Evolutionary conservation across 1,140 invertebrate species (phyloP), one percentile per base, ranked within the genome.

Genomic region (Cyclina sinensis): DNA sequence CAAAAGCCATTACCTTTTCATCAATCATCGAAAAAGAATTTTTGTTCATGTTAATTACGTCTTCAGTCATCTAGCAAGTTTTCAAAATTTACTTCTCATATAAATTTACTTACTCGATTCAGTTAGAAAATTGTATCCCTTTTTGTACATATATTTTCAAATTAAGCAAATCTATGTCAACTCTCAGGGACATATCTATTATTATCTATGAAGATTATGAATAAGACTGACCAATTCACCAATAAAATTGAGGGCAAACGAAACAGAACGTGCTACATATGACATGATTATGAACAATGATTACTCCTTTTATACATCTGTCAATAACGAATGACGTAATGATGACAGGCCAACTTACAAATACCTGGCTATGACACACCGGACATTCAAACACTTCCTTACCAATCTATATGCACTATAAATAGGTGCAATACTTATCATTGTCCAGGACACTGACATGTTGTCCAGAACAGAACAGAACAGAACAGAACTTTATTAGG

Each of bases 311-410:
- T 32, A 54, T 21, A 27, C 18, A 78, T 46, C 74, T 54, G 48
- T 78, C 74, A 78, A 78, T 78, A 30, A 57, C 21, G 18, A 3
- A n/a, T 78, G 74, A 78, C 74, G 74, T 78, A 78, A 78, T 18
- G 27, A 51, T 78, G 74, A 48, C 74, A 35, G 21, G 18, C 9
- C 46, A 35, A 57, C 30, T 70, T 70, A 37, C 65, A 70, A 70
- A 70, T 30, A 70, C 30, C 32, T 14, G 1, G 18, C 24, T 12
- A 70, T 70, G 65, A 70, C 65, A 70, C 65, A 37, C 32, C 18
- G 32, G 57, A 62, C 24, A 62, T 1, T 62, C 18, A 62, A 62
- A 62, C n/a, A 27, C 27, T 62, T 9, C 18, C 24, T 11, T 5
- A 62, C 57, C 1, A 24, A 27, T 43, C 4, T 43, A 43, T 43